phyloP scores from a whole-genome alignment of 2,797 vertebrate species.

The Propithecus perrieri region DNA sequence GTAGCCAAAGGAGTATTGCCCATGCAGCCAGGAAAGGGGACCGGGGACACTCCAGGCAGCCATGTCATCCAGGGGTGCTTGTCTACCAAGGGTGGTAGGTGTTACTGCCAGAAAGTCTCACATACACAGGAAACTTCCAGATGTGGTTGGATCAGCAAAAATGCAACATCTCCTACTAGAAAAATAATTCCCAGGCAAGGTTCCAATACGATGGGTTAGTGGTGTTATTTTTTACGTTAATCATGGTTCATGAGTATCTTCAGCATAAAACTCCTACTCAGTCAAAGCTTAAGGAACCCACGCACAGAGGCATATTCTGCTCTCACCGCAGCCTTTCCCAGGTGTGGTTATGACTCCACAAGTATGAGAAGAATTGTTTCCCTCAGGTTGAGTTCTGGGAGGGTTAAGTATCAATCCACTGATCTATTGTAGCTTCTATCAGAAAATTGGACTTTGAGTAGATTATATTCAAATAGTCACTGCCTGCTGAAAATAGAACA shows the following conservation, averaged over 20 bases:
- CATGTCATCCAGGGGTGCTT: background rate
- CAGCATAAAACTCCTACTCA: background rate
- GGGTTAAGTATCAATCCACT: background rate
- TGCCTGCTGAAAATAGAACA: conserved; percentile 47
- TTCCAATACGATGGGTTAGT: background rate
- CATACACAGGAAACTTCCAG: background rate
- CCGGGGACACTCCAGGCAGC: background rate
- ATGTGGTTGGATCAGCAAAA: background rate
- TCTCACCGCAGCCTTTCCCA: background rate
- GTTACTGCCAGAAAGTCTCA: background rate
- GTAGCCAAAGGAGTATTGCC: background rate
- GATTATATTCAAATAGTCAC: conserved; percentile 22
- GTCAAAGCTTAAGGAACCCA: background rate
- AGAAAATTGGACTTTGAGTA: conserved; percentile 20
- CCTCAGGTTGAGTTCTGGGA: background rate
- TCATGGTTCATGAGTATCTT: background rate
- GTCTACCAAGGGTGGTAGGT: background rate
- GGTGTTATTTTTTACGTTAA: background rate
- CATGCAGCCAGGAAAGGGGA: background rate
- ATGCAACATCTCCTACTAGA: background rate
- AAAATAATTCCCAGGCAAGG: background rate
- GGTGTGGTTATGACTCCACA: background rate
- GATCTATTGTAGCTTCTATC: conserved; percentile 36
- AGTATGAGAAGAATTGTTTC: background rate
- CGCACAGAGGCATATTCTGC: background rate